Percentiles rank a stretch among this genome's conserved stretches.
phyloP scores from a whole-genome alignment of 53 echinoderm and acorn worm species.

The Echinometra lucunter region DNA sequence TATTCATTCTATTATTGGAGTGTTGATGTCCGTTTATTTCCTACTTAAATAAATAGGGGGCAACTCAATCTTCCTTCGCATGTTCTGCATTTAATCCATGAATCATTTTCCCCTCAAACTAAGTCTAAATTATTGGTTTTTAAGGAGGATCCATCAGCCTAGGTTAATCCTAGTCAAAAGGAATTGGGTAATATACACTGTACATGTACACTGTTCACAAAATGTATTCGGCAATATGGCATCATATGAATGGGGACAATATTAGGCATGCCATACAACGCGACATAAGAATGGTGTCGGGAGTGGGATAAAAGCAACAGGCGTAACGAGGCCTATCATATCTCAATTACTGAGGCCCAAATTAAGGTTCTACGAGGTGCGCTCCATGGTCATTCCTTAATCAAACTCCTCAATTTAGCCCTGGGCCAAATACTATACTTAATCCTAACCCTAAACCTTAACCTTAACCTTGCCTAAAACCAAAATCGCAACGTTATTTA shows the following conservation, averaged over 20 bases:
- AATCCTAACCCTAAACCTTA: too few relatives aligned
- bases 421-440: too few relatives aligned
- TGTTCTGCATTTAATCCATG: constrained; percentile 15
- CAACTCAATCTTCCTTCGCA: background rate
- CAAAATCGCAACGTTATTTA: too few relatives aligned
- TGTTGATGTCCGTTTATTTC: constrained; percentile 9
- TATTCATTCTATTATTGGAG: background rate
- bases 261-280: background rate
- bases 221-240: too few relatives aligned
- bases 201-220: too few relatives aligned
- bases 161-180: background rate
- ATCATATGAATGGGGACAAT: too few relatives aligned
- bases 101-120: background rate
- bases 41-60: background rate
- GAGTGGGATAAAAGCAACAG: background rate
- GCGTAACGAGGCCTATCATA: background rate
- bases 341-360: background rate
- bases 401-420: too few relatives aligned
- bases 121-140: background rate
- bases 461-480: too few relatives aligned
- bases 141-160: background rate
- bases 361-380: background rate
- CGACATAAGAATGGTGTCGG: background rate
- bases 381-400: background rate
- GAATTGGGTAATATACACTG: too few relatives aligned